Base-by-base conservation (phyloP, 2,113 vertebrate species). In the Aphelocoma coerulescens region DNA sequence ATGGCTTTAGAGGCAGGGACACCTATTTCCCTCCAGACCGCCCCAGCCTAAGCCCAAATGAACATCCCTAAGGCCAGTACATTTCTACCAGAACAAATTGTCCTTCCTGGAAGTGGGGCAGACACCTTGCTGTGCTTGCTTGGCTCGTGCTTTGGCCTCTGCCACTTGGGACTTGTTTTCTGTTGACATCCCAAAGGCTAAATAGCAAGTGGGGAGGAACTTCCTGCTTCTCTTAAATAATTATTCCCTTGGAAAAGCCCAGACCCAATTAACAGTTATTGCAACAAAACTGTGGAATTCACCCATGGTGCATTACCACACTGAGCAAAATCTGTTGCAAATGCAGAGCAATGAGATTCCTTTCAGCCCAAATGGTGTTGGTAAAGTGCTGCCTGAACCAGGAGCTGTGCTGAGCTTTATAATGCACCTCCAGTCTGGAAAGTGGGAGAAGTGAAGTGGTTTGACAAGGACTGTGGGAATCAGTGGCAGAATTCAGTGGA, bases 11-110 rank as follows among this genome's bases (percentile, higher is more conserved):
- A 54, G 39, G 30, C 20, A 67, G 33, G 21, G 77, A 28, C 62
- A 73, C 14, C 2, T 12, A 22, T 55, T 72, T 72, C 20, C 41
- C 23, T 73, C 37, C 35, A 18, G 41, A 30, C 41, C 18, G 17
- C 13, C 6, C 23, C 54, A n/a, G 28, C 1, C 1, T 26, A 46
- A 55, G 16, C 28, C 33, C 61, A 39, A 65, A 37, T 0, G 0
- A 54, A 16, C 21, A n/a, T 15, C 49, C 20, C 30, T 23, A 16
- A 65, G 43, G 30, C 54, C 23, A 43, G 43, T 9, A 17, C 1
- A 0, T 28, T 44, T 66, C 85, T 68, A 41, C 30, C 44, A 88
- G 49, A 68, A 33, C 43, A 46, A 52, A 16, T 7, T 24, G 24
- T 62, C 43, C 28, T 41, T 63, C 54, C n/a, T 85, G 73, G n/a